Percentiles rank a stretch among this genome's conserved stretches.
Evolutionary conservation across 2,113 vertebrate species (phyloP).

Genomic region (Phyllostomus hastatus): DNA sequence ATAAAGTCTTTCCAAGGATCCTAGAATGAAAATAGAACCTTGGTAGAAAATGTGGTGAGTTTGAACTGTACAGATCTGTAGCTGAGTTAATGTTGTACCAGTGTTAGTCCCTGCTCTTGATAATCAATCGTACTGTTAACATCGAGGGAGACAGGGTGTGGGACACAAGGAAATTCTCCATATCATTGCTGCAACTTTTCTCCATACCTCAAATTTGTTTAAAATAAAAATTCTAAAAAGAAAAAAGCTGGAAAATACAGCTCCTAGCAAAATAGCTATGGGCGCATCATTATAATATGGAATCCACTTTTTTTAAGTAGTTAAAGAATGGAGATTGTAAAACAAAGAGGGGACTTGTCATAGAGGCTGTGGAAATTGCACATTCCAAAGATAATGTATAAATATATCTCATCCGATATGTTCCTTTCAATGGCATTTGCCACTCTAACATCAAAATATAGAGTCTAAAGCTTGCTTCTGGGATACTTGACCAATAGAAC

Average conservation of each 20-base stretch:
- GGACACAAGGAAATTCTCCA: neutral
- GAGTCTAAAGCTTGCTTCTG: neutral
- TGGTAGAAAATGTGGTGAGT: neutral
- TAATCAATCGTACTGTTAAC: neutral
- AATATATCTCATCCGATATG: neutral
- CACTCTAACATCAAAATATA: neutral
- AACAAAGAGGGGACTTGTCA: neutral
- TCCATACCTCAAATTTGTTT: neutral
- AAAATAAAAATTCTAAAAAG: neutral
- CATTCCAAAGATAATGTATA: neutral
- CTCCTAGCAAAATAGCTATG: neutral
- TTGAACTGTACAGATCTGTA: neutral
- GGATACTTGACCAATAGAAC: neutral
- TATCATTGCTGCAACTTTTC: neutral
- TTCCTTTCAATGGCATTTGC: neutral
- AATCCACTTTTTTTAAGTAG: neutral
- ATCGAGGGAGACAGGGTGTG: neutral
- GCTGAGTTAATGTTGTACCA: neutral
- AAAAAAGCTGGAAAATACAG: neutral
- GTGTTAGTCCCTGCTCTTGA: neutral
- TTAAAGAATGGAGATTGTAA: neutral
- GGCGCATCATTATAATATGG: neutral
- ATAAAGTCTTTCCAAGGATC: neutral
- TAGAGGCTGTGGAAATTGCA: neutral
- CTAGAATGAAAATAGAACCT: neutral